A percentile compares a stretch with the other conserved stretches of the same genome.
Conservation (phyloP, 2,888 invertebrate species). For the Ochropleura leucogaster region DNA sequence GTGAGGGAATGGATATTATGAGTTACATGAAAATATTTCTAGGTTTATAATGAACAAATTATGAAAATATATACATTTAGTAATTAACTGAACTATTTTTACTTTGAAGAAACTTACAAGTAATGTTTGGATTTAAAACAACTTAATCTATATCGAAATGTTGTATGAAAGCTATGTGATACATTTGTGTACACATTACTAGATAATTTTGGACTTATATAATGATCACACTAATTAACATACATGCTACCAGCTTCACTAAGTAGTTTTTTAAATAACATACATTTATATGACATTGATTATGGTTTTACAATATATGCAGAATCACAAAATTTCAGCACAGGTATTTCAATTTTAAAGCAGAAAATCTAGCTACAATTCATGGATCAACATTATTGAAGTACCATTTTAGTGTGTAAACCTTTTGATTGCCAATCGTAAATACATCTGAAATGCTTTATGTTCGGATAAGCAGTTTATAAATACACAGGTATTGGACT, state of each 20-base stretch:
- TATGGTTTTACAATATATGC: conserved; percentile 28
- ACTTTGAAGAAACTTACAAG: conserved; percentile 59
- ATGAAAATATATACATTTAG: conserved; percentile 59
- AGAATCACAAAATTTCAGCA: conserved; percentile 35
- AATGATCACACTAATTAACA: conserved; percentile 54
- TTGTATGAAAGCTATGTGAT: conserved; percentile 48
- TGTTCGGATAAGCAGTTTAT: conserved; percentile 36
- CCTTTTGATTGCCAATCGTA: conserved; percentile 38
- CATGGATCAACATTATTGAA: conserved; percentile 29
- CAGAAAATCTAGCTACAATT: conserved; percentile 35
- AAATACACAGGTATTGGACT: conserved; percentile 37
- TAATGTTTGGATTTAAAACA: conserved; percentile 58
- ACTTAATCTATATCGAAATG: conserved; percentile 57
- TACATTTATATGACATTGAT: conserved; percentile 31
- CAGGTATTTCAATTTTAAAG: conserved; percentile 33
- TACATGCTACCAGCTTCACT: conserved; percentile 66
- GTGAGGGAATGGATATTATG: conserved; percentile 53
- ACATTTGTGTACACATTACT: conserved; percentile 51
- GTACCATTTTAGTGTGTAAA: conserved; percentile 29
- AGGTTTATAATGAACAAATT: conserved; percentile 56
- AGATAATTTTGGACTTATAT: conserved; percentile 54
- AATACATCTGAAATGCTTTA: conserved; percentile 35
- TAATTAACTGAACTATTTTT: conserved; percentile 50
- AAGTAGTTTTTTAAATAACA: conserved; percentile 34
- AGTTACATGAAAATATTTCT: conserved; percentile 44